Percentiles rank a stretch among this genome's conserved stretches.
These are phyloP conservation scores for Bujurquina vittata DNA, from an alignment of 2,113 vertebrate genomes.

Conservation along the genomic window DNA sequence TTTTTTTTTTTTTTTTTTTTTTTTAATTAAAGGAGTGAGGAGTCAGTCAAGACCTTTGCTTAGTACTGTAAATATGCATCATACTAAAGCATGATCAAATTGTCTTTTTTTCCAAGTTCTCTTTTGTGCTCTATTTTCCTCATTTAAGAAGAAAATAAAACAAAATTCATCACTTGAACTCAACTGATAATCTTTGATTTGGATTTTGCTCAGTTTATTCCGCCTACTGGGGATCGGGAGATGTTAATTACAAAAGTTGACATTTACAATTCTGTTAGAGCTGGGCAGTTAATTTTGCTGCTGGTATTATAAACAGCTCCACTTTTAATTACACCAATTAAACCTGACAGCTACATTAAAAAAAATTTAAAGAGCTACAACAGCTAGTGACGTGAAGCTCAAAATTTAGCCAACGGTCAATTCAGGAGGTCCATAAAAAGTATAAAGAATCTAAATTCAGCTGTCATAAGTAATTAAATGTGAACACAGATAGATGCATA, in stretches of 20 bases:
- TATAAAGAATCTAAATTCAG: background rate
- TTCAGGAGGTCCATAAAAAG: background rate
- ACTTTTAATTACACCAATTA: background rate
- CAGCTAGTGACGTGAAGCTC: background rate
- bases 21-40: background rate
- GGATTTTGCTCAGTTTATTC: background rate
- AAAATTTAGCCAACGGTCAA: background rate
- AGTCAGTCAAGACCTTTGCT: too few relatives aligned
- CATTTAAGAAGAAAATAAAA: background rate
- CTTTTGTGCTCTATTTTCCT: background rate
- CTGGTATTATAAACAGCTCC: background rate
- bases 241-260: background rate
- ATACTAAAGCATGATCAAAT: background rate
- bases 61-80: background rate
- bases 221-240: constrained; percentile 5
- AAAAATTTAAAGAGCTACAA: background rate
- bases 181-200: background rate
- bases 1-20: too few relatives aligned
- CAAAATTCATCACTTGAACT: background rate
- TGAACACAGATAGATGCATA: background rate
- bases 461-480: background rate
- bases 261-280: background rate
- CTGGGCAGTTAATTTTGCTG: background rate
- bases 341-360: background rate
- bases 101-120: too few relatives aligned